These are phyloP conservation scores for Eupsilia transversa DNA, from an alignment of 2,888 invertebrate species.

Conservation along the genomic window DNA sequence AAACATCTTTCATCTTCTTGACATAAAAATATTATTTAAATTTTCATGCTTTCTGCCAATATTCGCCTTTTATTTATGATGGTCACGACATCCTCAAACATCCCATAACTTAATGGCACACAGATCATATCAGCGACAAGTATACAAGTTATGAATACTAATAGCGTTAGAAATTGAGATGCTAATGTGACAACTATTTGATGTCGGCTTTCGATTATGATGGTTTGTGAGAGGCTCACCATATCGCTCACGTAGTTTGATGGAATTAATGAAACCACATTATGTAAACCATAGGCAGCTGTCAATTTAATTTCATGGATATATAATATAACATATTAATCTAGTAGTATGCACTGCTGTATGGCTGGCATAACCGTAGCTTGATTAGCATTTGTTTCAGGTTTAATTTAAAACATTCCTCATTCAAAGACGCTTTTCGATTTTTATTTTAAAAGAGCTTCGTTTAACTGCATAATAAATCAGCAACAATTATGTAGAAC, in stretches of 20 bases:
- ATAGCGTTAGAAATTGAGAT: conserved; percentile 73
- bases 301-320: conserved; percentile 11
- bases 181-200: conserved; percentile 66
- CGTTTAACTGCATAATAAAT: not conserved
- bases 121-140: conserved; percentile 64
- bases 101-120: conserved; percentile 41
- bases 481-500: not conserved
- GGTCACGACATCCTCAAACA: not conserved
- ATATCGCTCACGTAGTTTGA: conserved; percentile 13
- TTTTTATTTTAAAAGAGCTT: not conserved
- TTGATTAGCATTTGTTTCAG: not conserved
- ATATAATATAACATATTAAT: not conserved
- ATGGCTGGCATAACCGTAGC: not conserved
- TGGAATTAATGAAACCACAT: conserved; percentile 32
- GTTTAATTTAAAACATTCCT: not conserved
- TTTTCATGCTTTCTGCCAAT: no score
- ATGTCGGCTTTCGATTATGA: conserved; percentile 51
- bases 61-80: not conserved
- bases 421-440: not conserved
- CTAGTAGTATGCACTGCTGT: not conserved
- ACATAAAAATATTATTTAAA: no score
- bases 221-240: conserved; percentile 7
- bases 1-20: not conserved
- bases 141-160: conserved; percentile 76
- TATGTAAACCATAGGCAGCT: not conserved